Evolutionary conservation across 2,797 vertebrate species (phyloP), one percentile per base, ranked within the genome.

Genomic region (Sebastiscus albofasciatus): DNA sequence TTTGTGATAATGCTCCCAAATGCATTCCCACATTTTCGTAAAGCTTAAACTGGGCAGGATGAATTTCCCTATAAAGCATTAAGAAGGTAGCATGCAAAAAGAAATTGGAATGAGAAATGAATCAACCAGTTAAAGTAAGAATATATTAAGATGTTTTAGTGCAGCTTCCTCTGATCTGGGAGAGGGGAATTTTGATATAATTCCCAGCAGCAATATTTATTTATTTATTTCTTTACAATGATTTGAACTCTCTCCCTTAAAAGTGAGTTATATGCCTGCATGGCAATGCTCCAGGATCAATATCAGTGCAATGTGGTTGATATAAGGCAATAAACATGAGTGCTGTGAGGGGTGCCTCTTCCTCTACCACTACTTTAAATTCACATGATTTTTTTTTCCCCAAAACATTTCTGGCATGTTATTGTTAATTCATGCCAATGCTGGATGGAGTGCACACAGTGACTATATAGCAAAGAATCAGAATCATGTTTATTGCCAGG

Each of bases 281-380:
- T 84, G 89, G 88, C 87, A 65, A 42, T 1, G 18, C 58, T 73
- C 83, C 87, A 86, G 67, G 83, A 87, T 92, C 80, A 60, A 92
- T 92, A 84, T 46, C 33, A 61, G 55, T 34, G 72, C 77, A 67
- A 60, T 90, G 26, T 84, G 88, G 67, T 87, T 70, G 78, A 89
- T 82, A 80, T 82, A 73, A 75, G 72, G 90, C 84, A 90, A 88
- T 84, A 86, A 74, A 89, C 81, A 90, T 54, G 69, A 87, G 80
- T 79, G 83, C 81, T 81, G 66, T n/a, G 66, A 79, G 42, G 67
- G 67, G n/a, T 56, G 71, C 42, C 20, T 75, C 69, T 65, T 54
- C 69, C 49, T 72, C 71, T 33, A 14, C 27, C 64, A 62, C 34
- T 16, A 49, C 65, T 79, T 81, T 68, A 22, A 78, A 52, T 56